These are phyloP conservation scores for Dicrostonyx torquatus DNA, from an alignment of 2,797 vertebrate species.

Conservation along the genomic window DNA sequence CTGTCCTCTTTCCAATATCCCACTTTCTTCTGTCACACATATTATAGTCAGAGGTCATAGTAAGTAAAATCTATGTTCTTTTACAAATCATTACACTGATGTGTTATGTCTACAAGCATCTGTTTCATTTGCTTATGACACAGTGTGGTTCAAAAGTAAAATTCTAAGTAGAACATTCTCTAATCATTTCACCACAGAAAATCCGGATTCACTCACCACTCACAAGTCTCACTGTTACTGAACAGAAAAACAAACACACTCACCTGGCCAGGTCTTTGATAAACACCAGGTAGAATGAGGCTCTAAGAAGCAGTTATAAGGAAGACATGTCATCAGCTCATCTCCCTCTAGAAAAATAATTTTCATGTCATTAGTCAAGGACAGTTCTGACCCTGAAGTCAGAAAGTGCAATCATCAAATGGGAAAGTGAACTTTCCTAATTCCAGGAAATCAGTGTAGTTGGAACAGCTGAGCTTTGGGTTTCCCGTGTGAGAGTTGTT, in stretches of 20 bases:
- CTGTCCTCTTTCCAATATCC: background rate
- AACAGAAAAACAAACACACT: background rate
- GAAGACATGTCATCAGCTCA: background rate
- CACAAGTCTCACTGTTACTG: background rate
- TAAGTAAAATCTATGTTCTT: background rate
- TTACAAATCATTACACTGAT: background rate
- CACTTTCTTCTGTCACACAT: background rate
- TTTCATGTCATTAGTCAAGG: background rate
- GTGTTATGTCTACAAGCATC: background rate
- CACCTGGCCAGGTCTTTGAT: background rate
- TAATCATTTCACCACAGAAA: background rate
- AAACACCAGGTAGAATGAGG: background rate
- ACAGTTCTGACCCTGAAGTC: background rate
- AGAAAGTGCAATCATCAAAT: background rate
- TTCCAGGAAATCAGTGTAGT: background rate
- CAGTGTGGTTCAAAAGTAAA: background rate
- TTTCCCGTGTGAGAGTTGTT: no score
- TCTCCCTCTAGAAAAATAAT: background rate
- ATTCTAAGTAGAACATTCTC: background rate
- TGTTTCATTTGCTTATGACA: background rate
- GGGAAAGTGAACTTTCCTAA: background rate
- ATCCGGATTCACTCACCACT: rapidly evolving
- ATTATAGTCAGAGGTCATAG: background rate
- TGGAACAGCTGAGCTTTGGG: background rate
- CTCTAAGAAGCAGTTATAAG: background rate